phyloP scores from a whole-genome alignment of 2,797 vertebrate genomes.

The Crypturellus tataupa region DNA sequence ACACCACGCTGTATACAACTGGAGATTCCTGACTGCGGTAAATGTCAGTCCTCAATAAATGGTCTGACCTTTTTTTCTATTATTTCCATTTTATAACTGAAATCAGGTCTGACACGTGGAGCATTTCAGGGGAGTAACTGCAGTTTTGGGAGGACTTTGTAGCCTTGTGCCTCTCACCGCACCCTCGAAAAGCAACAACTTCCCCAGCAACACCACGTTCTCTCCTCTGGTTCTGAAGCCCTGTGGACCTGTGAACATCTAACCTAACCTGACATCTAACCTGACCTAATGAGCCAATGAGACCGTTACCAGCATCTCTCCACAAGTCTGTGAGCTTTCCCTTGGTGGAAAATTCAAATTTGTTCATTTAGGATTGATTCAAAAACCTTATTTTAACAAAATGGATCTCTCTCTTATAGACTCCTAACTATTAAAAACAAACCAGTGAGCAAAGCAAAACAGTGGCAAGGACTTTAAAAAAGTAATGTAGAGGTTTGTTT shows the following conservation, averaged over 20 bases:
- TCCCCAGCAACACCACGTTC: constrained; percentile 36
- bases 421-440: neutral
- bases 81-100: constrained; percentile 52
- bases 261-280: too few relatives aligned
- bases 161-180: constrained; percentile 16
- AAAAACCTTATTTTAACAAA: neutral
- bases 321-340: neutral
- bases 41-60: constrained; percentile 57
- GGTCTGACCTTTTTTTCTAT: constrained; percentile 65
- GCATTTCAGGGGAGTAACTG: constrained; percentile 41
- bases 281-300: constrained; percentile 60
- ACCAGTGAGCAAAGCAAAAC: neutral
- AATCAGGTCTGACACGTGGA: constrained; percentile 37
- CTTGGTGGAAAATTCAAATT: neutral
- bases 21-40: constrained; percentile 38
- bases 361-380: neutral
- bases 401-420: neutral
- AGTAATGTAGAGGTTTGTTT: neutral
- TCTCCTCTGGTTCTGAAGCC: neutral
- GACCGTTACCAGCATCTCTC: constrained; percentile 19
- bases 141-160: constrained; percentile 35
- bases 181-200: constrained; percentile 38
- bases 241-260: constrained; percentile 15
- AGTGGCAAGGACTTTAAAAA: neutral
- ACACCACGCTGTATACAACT: constrained; percentile 28